Conservation (phyloP, 2,888 invertebrate species). For the Catocala sponsa region DNA sequence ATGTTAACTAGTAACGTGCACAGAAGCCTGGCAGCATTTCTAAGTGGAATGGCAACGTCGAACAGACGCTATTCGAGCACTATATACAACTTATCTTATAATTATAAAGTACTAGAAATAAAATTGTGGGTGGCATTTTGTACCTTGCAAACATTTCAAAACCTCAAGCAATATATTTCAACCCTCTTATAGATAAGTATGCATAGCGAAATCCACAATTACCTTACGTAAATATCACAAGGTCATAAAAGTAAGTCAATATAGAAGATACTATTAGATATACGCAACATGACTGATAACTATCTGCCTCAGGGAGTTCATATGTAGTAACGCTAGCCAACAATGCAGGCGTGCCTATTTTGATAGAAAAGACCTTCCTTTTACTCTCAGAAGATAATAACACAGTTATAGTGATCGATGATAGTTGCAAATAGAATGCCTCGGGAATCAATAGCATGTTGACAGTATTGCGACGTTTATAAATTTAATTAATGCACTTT, state of each 20-base stretch:
- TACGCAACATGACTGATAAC: constrained; percentile 25
- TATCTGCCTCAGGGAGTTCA: constrained; percentile 25
- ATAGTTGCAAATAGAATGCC: constrained; percentile 34
- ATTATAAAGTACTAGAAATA: too few relatives aligned
- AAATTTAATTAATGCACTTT: neutral
- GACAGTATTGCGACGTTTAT: neutral
- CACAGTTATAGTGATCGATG: constrained; percentile 43
- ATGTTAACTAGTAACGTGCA: too few relatives aligned
- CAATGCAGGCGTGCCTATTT: constrained; percentile 19
- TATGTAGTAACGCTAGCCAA: constrained; percentile 17
- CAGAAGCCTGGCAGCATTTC: too few relatives aligned
- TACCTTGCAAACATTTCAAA: too few relatives aligned
- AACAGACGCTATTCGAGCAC: too few relatives aligned
- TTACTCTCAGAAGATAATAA: constrained; percentile 30
- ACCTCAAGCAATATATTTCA: too few relatives aligned
- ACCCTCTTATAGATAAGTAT: neutral
- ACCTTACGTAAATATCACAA: constrained; percentile 9
- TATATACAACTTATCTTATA: too few relatives aligned
- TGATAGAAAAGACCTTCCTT: constrained; percentile 29
- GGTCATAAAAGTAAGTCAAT: constrained; percentile 29
- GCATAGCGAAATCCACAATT: neutral
- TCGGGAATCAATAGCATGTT: constrained; percentile 18
- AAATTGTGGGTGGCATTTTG: too few relatives aligned
- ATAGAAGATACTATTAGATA: constrained; percentile 5
- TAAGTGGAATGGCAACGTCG: too few relatives aligned